Base-by-base conservation (phyloP, 2,113 vertebrate genomes). In the Desmodus rotundus region DNA sequence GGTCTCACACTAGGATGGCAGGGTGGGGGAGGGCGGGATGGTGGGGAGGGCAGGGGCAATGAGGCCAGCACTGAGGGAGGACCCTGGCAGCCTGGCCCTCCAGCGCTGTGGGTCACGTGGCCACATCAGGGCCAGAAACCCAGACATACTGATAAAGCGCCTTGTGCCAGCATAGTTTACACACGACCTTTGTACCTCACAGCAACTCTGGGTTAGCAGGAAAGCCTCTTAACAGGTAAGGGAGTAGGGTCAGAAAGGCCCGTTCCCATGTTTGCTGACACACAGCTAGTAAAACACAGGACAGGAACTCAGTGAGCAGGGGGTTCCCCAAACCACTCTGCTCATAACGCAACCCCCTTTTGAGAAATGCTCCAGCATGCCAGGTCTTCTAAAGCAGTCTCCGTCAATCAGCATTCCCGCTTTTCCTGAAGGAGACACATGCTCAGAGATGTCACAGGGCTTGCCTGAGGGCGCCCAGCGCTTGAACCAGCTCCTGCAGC, bases 101-200 rank as follows among this genome's bases (percentile, higher is more conserved):
- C 14, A 52, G 24, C 38, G 31, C 58, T 10, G 45, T 17, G 0
- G 50, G 89, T 63, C 80, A 41, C 22, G 50, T 15, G 36, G 22
- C 54, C 24, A 47, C 67, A 61, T 12, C 33, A 15, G 63, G 83
- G 20, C 77, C 88, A 81, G 84, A 52, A 26, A 26, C n/a, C 78
- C 90, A 15, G 76, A 41, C 47, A 65, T 1, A 14, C 5, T 12
- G 43, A 56, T 1, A 31, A 24, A 63, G 67, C 14, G 5, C 31
- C 33, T 5, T 1, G 13, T 0, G 28, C 41, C 24, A 31, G 38
- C 41, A 5, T 0, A 0, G 6, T 45, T n/a, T 33, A 2, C 54
- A 8, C 22, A 0, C 19, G 0, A 0, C 26, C 67, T 43, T 56
- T 68, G 47, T 47, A 20, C 63, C 26, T 70, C 45, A 16, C 52